Conservation (phyloP, 2,888 invertebrate genomes). For the Blomia tropicalis region DNA sequence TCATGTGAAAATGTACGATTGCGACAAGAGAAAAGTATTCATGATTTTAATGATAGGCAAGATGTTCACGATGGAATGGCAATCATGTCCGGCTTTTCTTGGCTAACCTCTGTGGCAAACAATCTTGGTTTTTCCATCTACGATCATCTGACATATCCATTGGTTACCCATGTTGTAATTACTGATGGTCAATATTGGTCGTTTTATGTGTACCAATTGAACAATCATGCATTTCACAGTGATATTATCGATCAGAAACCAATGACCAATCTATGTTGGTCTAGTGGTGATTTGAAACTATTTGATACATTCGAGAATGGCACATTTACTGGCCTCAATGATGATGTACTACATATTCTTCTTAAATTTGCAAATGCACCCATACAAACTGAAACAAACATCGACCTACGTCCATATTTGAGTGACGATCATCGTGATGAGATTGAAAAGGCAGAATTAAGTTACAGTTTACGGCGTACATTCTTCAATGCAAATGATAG, state of each 20-base stretch:
- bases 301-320: slow-evolving; percentile 51
- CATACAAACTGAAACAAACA: not conserved
- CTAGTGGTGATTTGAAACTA: slow-evolving; percentile 51
- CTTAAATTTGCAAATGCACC: slow-evolving; percentile 38
- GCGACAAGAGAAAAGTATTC: slow-evolving; percentile 3
- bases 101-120: slow-evolving; percentile 60
- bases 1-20: slow-evolving; percentile 45
- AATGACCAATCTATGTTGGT: slow-evolving; percentile 62
- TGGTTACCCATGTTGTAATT: slow-evolving; percentile 68
- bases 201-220: slow-evolving; percentile 77
- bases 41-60: slow-evolving; percentile 32
- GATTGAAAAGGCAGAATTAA: slow-evolving; percentile 45
- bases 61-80: slow-evolving; percentile 57
- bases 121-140: slow-evolving; percentile 72
- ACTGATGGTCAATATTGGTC: slow-evolving; percentile 75
- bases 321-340: slow-evolving; percentile 51
- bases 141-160: slow-evolving; percentile 76
- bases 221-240: slow-evolving; percentile 55
- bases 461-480: slow-evolving; percentile 39
- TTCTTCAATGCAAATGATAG: slow-evolving; percentile 36
- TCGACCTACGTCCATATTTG: slow-evolving; percentile 55
- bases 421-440: slow-evolving; percentile 46
- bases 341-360: slow-evolving; percentile 54
- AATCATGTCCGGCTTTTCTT: slow-evolving; percentile 59
- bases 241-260: slow-evolving; percentile 45